These are phyloP conservation scores for Bombus difficillimus DNA, from an alignment of 1,140 invertebrate genomes.

Conservation along the genomic window DNA sequence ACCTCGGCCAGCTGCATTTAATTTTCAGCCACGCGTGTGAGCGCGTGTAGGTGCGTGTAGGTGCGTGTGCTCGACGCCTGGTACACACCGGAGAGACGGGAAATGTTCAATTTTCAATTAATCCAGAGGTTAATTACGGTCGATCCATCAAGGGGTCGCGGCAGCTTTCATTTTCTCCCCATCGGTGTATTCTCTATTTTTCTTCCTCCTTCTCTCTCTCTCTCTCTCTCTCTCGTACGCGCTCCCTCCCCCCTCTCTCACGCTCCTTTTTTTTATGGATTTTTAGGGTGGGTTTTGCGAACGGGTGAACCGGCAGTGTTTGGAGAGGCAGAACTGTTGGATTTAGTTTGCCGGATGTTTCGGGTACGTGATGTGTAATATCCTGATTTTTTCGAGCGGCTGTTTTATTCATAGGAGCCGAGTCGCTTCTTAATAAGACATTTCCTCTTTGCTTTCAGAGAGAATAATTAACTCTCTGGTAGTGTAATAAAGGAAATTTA, in stretches of 20 bases:
- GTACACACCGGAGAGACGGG: slow-evolving; percentile 3
- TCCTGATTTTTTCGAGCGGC: neutral
- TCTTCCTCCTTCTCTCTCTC: neutral
- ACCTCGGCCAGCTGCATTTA: slow-evolving; percentile 48
- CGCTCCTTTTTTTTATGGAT: neutral
- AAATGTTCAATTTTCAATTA: slow-evolving; percentile 56
- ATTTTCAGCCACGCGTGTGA: slow-evolving; percentile 34
- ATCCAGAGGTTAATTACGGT: slow-evolving; percentile 41
- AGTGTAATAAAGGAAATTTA: too few relatives aligned
- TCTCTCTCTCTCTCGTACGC: neutral
- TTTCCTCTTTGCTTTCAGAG: neutral
- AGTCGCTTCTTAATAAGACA: too few relatives aligned
- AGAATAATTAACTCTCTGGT: neutral
- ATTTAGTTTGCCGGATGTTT: slow-evolving; percentile 1
- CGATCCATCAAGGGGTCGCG: slow-evolving; percentile 42
- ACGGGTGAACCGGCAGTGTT: neutral
- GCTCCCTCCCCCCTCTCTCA: neutral
- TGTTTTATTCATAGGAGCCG: neutral
- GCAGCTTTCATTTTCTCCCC: slow-evolving; percentile 31
- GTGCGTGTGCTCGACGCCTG: neutral
- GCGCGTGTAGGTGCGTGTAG: too few relatives aligned
- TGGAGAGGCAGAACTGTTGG: neutral
- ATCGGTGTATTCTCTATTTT: slow-evolving; percentile 18
- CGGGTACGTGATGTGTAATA: neutral
- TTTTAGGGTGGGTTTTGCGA: slow-evolving; percentile 9